phyloP scores from a whole-genome alignment of 2,888 invertebrate genomes.

The Callinectes sapidus region DNA sequence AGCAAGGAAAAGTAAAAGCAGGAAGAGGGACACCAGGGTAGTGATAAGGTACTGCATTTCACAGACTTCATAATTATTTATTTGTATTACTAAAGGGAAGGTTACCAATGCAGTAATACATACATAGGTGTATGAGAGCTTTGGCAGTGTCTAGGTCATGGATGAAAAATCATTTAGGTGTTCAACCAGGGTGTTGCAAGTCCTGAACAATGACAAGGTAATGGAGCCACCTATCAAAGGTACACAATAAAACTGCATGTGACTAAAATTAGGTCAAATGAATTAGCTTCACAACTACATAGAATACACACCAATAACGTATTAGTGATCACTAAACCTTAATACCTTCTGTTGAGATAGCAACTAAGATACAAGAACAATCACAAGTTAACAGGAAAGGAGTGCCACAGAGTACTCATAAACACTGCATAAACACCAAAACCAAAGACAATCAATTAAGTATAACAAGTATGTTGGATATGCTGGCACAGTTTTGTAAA shows the following conservation, averaged over 20 bases:
- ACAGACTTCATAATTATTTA: too few relatives aligned
- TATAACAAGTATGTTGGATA: background rate
- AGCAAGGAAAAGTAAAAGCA: too few relatives aligned
- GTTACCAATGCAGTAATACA: too few relatives aligned
- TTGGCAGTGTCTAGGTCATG: background rate
- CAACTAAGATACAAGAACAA: background rate
- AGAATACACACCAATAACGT: background rate
- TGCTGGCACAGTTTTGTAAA: background rate
- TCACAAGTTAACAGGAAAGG: background rate
- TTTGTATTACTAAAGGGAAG: too few relatives aligned
- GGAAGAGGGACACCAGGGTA: too few relatives aligned
- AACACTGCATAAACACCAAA: background rate
- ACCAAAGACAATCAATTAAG: background rate
- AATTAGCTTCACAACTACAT: background rate
- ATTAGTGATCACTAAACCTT: background rate
- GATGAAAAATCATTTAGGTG: background rate
- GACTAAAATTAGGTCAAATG: background rate
- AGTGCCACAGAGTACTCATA: background rate
- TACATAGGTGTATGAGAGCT: background rate
- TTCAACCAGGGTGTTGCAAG: background rate
- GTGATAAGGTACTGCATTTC: too few relatives aligned
- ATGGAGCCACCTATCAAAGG: background rate
- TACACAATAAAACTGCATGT: background rate
- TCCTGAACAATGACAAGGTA: background rate
- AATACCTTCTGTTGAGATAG: background rate